Evolutionary conservation across 1,140 invertebrate species (phyloP).

Genomic region (Drosophila nigromelanica): DNA sequence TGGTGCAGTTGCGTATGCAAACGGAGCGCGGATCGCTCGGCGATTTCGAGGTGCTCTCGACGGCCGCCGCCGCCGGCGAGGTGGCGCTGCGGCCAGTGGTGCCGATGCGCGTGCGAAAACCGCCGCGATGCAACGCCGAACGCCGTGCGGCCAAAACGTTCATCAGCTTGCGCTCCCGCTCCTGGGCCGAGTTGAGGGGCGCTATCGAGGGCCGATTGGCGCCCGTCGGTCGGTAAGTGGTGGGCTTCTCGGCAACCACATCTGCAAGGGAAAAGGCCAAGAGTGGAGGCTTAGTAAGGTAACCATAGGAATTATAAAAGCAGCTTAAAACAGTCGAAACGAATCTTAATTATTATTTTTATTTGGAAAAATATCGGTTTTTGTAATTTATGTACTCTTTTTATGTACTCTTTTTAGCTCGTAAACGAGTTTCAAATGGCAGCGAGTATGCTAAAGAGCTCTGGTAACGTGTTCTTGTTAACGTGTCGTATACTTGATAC

Average conservation of each 20-base stretch:
- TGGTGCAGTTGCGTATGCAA: slow-evolving; percentile 82
- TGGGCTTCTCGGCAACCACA: slow-evolving; percentile 69
- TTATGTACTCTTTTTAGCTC: too few species aligned
- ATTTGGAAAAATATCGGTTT: too few species aligned
- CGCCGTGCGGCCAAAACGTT: slow-evolving; percentile 85
- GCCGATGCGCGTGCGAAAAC: slow-evolving; percentile 82
- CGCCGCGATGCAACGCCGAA: slow-evolving; percentile 81
- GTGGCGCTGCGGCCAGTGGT: slow-evolving; percentile 73
- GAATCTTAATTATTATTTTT: too few species aligned
- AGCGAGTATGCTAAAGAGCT: slow-evolving; percentile 8
- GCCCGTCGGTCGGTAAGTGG: slow-evolving; percentile 64
- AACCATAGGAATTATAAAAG: too few species aligned
- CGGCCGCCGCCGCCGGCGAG: slow-evolving; percentile 45
- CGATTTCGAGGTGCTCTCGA: slow-evolving; percentile 74
- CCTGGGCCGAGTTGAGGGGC: slow-evolving; percentile 63
- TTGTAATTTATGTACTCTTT: too few species aligned
- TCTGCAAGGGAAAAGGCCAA: slow-evolving; percentile 40
- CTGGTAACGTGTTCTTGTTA: slow-evolving; percentile 3
- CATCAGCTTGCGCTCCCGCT: slow-evolving; percentile 85
- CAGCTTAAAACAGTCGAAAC: too few species aligned
- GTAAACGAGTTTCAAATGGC: background rate
- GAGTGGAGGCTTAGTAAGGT: background rate
- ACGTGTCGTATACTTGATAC: slow-evolving; percentile 54
- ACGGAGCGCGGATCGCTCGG: slow-evolving; percentile 74
- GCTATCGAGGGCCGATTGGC: slow-evolving; percentile 58